Evolutionary conservation across 2,888 invertebrate genomes (phyloP).

Genomic region (Torymus aiolomorphi): DNA sequence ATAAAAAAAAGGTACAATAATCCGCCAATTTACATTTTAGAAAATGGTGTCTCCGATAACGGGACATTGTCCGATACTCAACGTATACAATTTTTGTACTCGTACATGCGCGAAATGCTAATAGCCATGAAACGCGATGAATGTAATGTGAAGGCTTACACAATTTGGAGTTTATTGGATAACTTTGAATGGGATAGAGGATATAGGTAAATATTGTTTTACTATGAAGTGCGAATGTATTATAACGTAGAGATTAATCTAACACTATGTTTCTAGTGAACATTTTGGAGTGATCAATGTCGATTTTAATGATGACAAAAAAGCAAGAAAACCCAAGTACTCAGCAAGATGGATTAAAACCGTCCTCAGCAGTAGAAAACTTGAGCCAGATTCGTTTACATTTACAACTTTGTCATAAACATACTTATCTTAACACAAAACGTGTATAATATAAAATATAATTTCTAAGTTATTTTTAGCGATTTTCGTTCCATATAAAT

Average conservation of each 20-base stretch:
- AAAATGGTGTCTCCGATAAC: conserved; percentile 72
- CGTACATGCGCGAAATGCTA: conserved; percentile 76
- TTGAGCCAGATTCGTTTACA: too few species aligned
- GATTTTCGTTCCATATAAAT: too few species aligned
- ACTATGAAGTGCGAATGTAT: background rate
- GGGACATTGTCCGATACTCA: conserved; percentile 64
- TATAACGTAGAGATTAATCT: background rate
- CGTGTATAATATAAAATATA: too few species aligned
- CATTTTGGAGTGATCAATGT: conserved; percentile 84
- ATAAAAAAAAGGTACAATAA: conserved; percentile 73
- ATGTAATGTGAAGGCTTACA: conserved; percentile 78
- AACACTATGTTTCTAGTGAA: conserved; percentile 50
- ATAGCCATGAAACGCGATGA: conserved; percentile 76
- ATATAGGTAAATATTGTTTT: conserved; percentile 74
- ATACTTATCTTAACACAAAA: too few species aligned
- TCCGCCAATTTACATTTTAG: conserved; percentile 71
- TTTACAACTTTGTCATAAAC: too few species aligned
- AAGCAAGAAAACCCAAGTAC: conserved; percentile 80
- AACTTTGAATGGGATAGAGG: conserved; percentile 82
- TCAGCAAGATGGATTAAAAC: conserved; percentile 78
- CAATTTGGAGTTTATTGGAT: conserved; percentile 81
- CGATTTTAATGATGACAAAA: conserved; percentile 79
- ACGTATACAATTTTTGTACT: conserved; percentile 67
- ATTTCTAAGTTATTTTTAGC: too few species aligned
- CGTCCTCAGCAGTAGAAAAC: background rate